phyloP scores from a whole-genome alignment of 2,113 vertebrate species.

The Cairina moschata region DNA sequence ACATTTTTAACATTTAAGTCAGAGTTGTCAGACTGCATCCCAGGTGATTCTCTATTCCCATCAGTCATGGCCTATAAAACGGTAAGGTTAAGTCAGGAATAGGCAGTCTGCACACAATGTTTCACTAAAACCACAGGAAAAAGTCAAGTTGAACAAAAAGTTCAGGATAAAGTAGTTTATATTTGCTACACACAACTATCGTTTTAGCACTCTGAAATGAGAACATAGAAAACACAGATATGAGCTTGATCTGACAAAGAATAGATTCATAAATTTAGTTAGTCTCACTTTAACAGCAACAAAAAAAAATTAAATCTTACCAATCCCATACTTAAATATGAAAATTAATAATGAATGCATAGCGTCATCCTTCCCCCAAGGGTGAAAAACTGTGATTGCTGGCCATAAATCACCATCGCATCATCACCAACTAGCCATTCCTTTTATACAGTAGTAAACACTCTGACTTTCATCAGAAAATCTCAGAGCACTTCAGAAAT shows the following conservation, averaged over 20 bases:
- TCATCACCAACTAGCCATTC: not conserved
- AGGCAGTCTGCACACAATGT: not conserved
- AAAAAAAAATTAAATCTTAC: not conserved
- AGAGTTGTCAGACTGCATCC: slow-evolving; percentile 57
- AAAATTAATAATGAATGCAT: not conserved
- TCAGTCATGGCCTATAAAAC: slow-evolving; percentile 17
- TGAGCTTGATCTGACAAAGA: not conserved
- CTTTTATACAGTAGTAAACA: not conserved
- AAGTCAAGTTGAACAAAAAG: not conserved
- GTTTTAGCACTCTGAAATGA: not conserved
- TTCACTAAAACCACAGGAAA: not conserved
- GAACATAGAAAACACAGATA: not conserved
- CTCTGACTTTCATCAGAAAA: not conserved
- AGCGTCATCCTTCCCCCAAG: not conserved
- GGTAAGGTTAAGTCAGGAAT: slow-evolving; percentile 47
- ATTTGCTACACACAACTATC: not conserved
- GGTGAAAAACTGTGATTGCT: not conserved
- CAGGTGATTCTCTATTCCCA: slow-evolving; percentile 49
- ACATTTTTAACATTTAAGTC: slow-evolving; percentile 63
- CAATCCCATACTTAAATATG: not conserved
- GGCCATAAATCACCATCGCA: not conserved
- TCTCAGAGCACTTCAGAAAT: not conserved
- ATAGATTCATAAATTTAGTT: not conserved
- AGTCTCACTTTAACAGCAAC: not conserved
- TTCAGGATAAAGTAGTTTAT: not conserved